phyloP scores from a whole-genome alignment of 2,797 vertebrate genomes.

The Lepus townsendii region DNA sequence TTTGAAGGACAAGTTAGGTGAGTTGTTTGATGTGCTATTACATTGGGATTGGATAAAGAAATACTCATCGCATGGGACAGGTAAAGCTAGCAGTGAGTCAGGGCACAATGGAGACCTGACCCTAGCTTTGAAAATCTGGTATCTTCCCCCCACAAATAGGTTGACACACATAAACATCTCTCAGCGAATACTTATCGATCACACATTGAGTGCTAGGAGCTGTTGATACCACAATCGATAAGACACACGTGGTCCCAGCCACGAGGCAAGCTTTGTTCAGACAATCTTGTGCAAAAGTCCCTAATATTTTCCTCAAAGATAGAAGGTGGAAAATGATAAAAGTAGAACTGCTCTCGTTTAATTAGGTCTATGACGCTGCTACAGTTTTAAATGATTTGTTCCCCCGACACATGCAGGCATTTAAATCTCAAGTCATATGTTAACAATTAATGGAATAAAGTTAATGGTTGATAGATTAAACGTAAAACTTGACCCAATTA shows the following conservation, averaged over 20 bases:
- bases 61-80: background rate
- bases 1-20: background rate
- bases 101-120: background rate
- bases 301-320: background rate
- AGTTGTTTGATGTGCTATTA: background rate
- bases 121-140: constrained; percentile 14
- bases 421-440: too few species aligned
- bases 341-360: background rate
- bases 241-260: background rate
- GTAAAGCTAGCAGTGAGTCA: background rate
- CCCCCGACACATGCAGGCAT: too few species aligned
- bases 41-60: background rate
- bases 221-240: background rate
- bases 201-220: background rate
- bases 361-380: background rate
- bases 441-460: too few species aligned
- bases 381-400: too few species aligned
- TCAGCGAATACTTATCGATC: constrained; percentile 5
- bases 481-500: too few species aligned
- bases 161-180: background rate
- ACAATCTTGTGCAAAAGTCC: background rate
- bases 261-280: background rate
- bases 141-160: background rate
- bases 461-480: too few species aligned
- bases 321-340: background rate